Evolutionary conservation across 1,140 invertebrate species (phyloP).

Genomic region (Cydia strobilella): DNA sequence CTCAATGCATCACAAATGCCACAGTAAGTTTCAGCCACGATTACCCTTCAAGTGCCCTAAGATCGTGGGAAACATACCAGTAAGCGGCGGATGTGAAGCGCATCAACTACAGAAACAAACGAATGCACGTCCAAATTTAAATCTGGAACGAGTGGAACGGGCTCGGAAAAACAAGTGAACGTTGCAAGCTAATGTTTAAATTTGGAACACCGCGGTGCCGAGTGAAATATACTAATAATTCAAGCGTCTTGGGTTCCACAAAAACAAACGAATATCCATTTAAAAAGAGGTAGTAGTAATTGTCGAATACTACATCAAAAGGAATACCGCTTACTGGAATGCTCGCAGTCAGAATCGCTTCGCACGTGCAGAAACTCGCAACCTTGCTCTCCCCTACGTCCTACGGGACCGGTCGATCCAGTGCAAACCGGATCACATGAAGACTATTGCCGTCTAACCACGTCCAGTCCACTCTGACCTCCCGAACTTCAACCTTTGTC

Average conservation of each 20-base stretch:
- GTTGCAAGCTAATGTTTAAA: conserved; percentile 8
- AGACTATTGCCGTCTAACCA: conserved; percentile 42
- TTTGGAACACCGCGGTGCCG: not conserved
- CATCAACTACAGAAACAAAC: conserved; percentile 7
- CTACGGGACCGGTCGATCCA: conserved; percentile 53
- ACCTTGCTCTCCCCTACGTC: conserved; percentile 60
- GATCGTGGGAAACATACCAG: conserved; percentile 25
- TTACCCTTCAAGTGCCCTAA: conserved; percentile 21
- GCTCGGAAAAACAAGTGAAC: conserved; percentile 25
- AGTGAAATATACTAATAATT: not conserved
- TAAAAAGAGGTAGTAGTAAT: not conserved
- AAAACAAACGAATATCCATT: conserved; percentile 1
- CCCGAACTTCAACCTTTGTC: conserved; percentile 26
- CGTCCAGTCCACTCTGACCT: conserved; percentile 37
- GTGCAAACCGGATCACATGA: conserved; percentile 42
- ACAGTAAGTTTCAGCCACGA: conserved; percentile 4
- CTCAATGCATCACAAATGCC: conserved; percentile 24
- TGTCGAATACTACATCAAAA: too few relatives aligned
- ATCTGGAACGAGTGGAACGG: conserved; percentile 35
- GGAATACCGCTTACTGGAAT: conserved; percentile 11
- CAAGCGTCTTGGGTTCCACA: not conserved
- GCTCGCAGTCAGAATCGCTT: conserved; percentile 36
- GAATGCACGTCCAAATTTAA: conserved; percentile 6
- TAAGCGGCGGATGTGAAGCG: conserved; percentile 13
- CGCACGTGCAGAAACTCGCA: conserved; percentile 52